Percentiles rank a stretch among this genome's conserved stretches.
These are phyloP conservation scores for Eulemur rubriventer DNA, from an alignment of 2,797 vertebrate genomes.

Conservation along the genomic window DNA sequence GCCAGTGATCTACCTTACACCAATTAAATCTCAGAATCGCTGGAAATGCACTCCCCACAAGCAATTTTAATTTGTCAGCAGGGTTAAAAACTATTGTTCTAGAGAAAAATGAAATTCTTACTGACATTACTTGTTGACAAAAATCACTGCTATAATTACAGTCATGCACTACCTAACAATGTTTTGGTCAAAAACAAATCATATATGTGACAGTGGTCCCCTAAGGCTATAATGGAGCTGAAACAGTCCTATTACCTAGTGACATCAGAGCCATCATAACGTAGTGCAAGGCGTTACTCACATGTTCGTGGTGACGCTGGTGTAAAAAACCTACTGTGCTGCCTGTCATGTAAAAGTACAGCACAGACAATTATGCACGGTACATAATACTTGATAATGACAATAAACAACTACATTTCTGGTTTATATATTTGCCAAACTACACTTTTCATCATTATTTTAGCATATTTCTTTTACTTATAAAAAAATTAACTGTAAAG, in stretches of 20 bases:
- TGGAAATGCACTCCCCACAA: background rate
- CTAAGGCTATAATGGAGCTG: background rate
- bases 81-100: background rate
- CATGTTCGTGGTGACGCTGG: background rate
- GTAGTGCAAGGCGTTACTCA: background rate
- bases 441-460: background rate
- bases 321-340: background rate
- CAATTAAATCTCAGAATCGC: background rate
- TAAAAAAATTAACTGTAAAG: background rate
- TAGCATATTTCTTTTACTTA: background rate
- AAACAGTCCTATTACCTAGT: background rate
- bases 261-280: background rate
- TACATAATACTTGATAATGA: background rate
- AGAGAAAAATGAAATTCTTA: background rate
- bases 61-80: background rate
- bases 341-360: background rate
- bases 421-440: background rate
- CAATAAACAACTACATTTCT: background rate
- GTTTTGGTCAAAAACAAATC: background rate
- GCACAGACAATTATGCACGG: background rate
- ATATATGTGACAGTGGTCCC: background rate
- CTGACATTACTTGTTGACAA: background rate
- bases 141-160: background rate
- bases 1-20: background rate
- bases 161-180: background rate